Base-by-base conservation (phyloP, 2,888 invertebrate species). In the Ethmia dodecea region DNA sequence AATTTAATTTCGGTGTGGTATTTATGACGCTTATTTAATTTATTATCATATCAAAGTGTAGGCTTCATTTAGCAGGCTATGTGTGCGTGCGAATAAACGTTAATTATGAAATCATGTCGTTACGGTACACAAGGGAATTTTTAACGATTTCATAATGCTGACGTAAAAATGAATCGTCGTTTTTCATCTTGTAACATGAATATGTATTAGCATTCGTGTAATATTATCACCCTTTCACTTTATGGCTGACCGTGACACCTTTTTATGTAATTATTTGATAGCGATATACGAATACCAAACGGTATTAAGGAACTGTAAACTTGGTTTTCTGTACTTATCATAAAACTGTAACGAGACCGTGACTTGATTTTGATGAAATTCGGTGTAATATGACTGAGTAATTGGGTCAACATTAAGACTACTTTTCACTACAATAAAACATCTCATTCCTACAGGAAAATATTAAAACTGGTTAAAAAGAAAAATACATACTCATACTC, bases 31-130 rank as follows among this genome's bases (percentile, higher is more conserved):
- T 76, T 77, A 78, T 79, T 80, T 75, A 76, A 76, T 80, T 75
- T 79, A 81, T 80, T 79, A 78, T 80, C 73, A 75, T 79, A 76
- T 80, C 75, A 80, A 75, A 79, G 69, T 76, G 71, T 73, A 68
- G 56, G 74, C 73, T 72, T 75, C 70, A 71, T 76, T 77, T 73
- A 63, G 71, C 63, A 52, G 60, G 62, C 56, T 64, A 64, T 70
- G 66, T 73, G 66, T 76, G 75, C 75, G 73, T 78, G 74, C 52
- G 60, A 71, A 70, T 76, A 74, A 74, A 68, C 63, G 68, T 67
- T 75, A 65, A 72, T 75, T 75, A 77, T 73, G 63, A 68, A 72
- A 75, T 74, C 65, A 60, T 68, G 69, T 53, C 46, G 42, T 72
- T 65, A 67, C 58, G 55, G 61, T 69, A 69, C 73, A 69, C 75